These are phyloP conservation scores for Poecilobothrus nobilitatus DNA, from an alignment of 2,888 invertebrate species.

Conservation along the genomic window DNA sequence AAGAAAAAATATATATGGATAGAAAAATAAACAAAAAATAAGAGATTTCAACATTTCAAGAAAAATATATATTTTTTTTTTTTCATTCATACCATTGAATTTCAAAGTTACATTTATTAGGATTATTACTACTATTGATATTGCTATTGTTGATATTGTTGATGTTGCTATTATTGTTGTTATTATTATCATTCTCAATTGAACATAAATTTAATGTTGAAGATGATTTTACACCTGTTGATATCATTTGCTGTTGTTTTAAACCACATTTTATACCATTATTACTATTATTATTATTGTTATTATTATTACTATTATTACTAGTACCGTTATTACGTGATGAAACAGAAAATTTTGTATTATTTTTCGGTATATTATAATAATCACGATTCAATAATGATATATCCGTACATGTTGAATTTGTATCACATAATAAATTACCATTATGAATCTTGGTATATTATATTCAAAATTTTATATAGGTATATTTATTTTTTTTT, in stretches of 20 bases:
- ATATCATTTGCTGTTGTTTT: background rate
- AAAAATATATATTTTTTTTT: too few species aligned
- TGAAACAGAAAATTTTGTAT: background rate
- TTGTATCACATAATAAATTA: constrained; percentile 1
- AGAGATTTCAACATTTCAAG: background rate
- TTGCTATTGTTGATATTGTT: background rate
- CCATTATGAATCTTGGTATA: background rate
- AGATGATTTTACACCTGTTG: background rate
- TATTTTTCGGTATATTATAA: constrained; percentile 11
- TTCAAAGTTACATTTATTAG: constrained; percentile 10
- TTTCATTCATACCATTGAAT: constrained; percentile 11
- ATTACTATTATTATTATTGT: too few species aligned
- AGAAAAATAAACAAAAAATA: too few species aligned
- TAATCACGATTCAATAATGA: background rate
- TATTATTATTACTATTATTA: too few species aligned
- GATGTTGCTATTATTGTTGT: constrained; percentile 8
- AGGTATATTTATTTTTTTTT: too few species aligned
- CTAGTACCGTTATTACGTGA: background rate
- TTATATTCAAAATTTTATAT: too few species aligned
- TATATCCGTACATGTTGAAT: background rate
- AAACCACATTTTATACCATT: background rate
- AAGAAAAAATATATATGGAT: background rate
- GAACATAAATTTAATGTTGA: background rate
- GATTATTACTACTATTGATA: background rate
- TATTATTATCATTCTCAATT: constrained; percentile 1